A percentile compares a stretch with the other conserved stretches of the same genome.
Evolutionary conservation across 2,888 invertebrate species (phyloP).

Genomic region (Itoplectis maculator): DNA sequence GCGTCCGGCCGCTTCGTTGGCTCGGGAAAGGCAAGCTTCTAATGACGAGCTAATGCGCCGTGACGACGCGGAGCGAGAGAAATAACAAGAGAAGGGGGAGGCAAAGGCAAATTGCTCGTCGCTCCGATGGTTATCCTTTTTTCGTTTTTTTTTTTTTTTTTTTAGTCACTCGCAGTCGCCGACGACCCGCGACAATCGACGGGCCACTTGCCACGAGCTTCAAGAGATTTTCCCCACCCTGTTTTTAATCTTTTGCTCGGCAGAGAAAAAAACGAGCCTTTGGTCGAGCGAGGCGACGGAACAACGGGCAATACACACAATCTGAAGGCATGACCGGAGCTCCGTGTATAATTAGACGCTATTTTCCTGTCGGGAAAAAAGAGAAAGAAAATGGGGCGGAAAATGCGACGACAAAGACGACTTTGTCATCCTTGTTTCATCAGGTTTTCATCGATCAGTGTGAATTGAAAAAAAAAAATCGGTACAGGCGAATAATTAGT

Average conservation of each 20-base stretch:
- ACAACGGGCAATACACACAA: constrained; percentile 45
- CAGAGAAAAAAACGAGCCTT: constrained; percentile 42
- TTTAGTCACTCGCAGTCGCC: constrained; percentile 16
- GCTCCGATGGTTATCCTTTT: constrained; percentile 56
- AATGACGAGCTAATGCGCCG: constrained; percentile 64
- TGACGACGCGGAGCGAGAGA: constrained; percentile 44
- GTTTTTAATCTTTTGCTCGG: constrained; percentile 18
- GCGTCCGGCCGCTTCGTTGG: constrained; percentile 52
- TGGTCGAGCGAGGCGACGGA: constrained; percentile 46
- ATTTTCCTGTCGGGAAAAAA: constrained; percentile 33
- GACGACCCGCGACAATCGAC: constrained; percentile 54
- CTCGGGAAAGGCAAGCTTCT: constrained; percentile 60
- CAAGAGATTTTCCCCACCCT: constrained; percentile 26
- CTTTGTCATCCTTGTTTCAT: not conserved
- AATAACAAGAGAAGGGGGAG: not conserved
- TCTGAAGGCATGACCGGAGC: constrained; percentile 48
- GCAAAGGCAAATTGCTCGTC: constrained; percentile 61
- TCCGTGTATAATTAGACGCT: constrained; percentile 32
- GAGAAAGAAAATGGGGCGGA: not conserved
- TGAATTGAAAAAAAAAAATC: too few species aligned
- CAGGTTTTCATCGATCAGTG: too few species aligned
- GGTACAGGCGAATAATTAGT: too few species aligned
- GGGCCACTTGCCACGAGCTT: constrained; percentile 38
- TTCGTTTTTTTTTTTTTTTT: constrained; percentile 46
- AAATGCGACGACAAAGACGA: not conserved